Percentiles rank a stretch among this genome's conserved stretches.
Conservation (phyloP, 2,797 vertebrate species). For the Enteromius anoplus region DNA sequence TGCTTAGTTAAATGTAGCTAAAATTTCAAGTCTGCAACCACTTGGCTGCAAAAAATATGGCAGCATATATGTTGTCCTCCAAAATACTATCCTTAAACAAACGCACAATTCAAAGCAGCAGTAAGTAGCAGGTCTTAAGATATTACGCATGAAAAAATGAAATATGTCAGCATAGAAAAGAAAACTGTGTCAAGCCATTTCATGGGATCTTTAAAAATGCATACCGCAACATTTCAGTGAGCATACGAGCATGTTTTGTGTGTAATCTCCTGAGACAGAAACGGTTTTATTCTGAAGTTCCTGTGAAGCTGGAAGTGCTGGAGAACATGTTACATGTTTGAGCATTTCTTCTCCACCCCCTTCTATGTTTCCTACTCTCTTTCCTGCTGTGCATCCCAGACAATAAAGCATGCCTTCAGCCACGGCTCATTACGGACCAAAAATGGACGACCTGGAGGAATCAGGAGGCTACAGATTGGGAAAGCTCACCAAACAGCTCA, state of each 20-base stretch:
- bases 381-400: conserved; percentile 17
- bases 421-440: conserved; percentile 49
- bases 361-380: conserved; percentile 3
- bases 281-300: conserved; percentile 62
- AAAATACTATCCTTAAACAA: neutral
- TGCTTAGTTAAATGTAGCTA: no score
- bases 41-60: no score
- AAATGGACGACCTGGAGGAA: conserved; percentile 31
- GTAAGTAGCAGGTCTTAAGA: neutral
- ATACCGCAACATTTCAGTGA: neutral
- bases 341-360: neutral
- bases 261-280: conserved; percentile 41
- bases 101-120: neutral
- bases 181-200: conserved; percentile 24
- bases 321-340: conserved; percentile 32
- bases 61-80: neutral
- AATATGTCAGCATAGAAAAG: neutral
- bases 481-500: conserved; percentile 9
- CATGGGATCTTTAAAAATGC: conserved; percentile 34
- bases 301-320: conserved; percentile 56
- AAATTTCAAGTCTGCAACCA: no score
- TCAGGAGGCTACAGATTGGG: conserved; percentile 33
- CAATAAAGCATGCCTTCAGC: conserved; percentile 36
- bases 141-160: neutral
- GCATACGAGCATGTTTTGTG: conserved; percentile 32